phyloP scores from a whole-genome alignment of 2,888 invertebrate genomes.

The Brachylomia viminalis region DNA sequence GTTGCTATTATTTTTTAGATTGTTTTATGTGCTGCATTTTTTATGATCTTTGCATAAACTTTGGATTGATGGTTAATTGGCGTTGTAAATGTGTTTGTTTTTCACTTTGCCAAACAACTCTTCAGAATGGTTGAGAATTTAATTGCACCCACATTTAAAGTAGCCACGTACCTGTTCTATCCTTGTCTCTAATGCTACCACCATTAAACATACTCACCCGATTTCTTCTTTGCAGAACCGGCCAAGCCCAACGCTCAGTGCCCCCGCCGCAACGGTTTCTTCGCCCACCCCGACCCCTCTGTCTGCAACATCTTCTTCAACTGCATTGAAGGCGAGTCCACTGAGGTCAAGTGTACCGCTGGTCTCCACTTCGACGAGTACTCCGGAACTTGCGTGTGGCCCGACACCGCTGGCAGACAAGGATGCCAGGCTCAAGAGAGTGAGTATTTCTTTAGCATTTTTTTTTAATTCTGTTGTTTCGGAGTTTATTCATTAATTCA shows the following conservation, averaged over 20 bases:
- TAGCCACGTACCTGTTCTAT: background rate
- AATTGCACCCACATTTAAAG: background rate
- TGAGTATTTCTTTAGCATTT: slow-evolving; percentile 76
- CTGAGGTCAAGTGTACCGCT: slow-evolving; percentile 95
- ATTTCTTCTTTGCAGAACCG: slow-evolving; percentile 90
- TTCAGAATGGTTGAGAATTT: too few relatives aligned
- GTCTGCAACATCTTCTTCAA: slow-evolving; percentile 97
- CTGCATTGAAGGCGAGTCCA: slow-evolving; percentile 96
- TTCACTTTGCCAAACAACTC: too few relatives aligned
- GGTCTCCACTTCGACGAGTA: slow-evolving; percentile 97
- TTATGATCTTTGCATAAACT: slow-evolving; percentile 23
- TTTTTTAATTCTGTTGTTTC: background rate
- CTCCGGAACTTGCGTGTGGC: slow-evolving; percentile 97
- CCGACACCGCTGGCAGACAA: slow-evolving; percentile 94
- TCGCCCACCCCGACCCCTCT: slow-evolving; percentile 95
- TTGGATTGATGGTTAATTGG: background rate
- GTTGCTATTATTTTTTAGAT: slow-evolving; percentile 27
- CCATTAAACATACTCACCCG: background rate
- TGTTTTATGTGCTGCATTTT: slow-evolving; percentile 9
- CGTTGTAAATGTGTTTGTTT: background rate
- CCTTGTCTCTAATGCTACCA: background rate
- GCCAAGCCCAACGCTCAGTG: slow-evolving; percentile 93
- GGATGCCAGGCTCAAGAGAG: slow-evolving; percentile 92
- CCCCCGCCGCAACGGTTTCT: slow-evolving; percentile 97
- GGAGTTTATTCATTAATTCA: too few relatives aligned